phyloP scores from a whole-genome alignment of 2,888 invertebrate species.

The Drosophila austrosaltans region DNA sequence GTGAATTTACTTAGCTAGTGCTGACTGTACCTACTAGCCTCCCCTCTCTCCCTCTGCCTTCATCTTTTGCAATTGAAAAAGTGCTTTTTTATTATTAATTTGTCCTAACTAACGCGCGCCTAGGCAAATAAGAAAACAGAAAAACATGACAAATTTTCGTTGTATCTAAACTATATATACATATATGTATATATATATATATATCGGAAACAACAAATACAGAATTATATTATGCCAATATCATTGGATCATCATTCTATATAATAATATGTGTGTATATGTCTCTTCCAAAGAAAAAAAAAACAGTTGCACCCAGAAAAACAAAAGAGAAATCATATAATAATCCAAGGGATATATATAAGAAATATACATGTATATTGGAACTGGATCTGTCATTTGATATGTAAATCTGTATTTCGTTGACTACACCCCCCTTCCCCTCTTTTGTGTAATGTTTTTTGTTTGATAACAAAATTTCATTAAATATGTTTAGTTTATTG shows the following conservation, averaged over 20 bases:
- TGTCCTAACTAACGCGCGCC: not conserved
- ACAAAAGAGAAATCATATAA: too few species aligned
- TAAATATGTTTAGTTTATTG: constrained; percentile 47
- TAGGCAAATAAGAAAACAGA: constrained; percentile 10
- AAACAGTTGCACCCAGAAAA: not conserved
- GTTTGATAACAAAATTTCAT: constrained; percentile 28
- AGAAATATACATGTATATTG: too few species aligned
- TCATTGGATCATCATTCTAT: not conserved
- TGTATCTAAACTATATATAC: not conserved
- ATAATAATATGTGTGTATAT: not conserved
- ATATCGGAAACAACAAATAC: not conserved
- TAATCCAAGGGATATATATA: not conserved
- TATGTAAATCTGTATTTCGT: constrained; percentile 16
- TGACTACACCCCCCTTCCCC: not conserved
- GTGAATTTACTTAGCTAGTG: constrained; percentile 1
- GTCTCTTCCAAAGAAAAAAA: constrained; percentile 4
- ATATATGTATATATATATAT: not conserved
- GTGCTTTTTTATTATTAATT: too few species aligned
- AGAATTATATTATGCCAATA: not conserved
- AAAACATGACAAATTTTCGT: constrained; percentile 4
- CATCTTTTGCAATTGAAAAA: too few species aligned
- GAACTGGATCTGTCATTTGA: not conserved
- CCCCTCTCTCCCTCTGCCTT: not conserved
- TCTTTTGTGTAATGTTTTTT: constrained; percentile 30
- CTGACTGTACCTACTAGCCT: constrained; percentile 3